Conservation (phyloP, 2,797 vertebrate species). For the Lagorchestes hirsutus region DNA sequence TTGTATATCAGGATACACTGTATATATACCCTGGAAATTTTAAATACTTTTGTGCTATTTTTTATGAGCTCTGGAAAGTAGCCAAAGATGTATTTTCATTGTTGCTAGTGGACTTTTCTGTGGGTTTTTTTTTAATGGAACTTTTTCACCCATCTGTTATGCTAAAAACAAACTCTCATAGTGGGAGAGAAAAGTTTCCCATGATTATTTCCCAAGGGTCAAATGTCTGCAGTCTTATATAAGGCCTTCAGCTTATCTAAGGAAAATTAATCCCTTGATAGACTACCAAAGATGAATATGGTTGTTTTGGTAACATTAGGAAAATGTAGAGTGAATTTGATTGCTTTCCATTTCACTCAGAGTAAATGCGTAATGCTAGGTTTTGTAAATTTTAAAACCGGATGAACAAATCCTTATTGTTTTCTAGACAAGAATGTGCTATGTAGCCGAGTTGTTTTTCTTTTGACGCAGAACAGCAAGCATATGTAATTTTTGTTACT, state of each 20-base stretch:
- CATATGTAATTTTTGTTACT: background rate
- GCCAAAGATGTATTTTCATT: slow-evolving; percentile 13
- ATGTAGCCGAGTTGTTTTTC: slow-evolving; percentile 11
- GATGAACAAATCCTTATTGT: slow-evolving; percentile 44
- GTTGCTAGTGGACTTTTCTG: slow-evolving; percentile 44
- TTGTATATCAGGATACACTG: background rate
- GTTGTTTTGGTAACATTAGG: slow-evolving; percentile 46
- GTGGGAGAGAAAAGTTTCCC: slow-evolving; percentile 78
- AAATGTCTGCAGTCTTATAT: slow-evolving; percentile 66
- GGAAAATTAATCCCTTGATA: slow-evolving; percentile 70
- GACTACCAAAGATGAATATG: background rate
- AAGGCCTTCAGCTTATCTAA: slow-evolving; percentile 53
- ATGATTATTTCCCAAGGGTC: slow-evolving; percentile 62
- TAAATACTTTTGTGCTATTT: slow-evolving; percentile 35
- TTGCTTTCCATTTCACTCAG: slow-evolving; percentile 27
- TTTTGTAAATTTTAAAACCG: slow-evolving; percentile 53
- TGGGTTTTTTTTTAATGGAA: slow-evolving; percentile 48
- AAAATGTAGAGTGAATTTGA: slow-evolving; percentile 40
- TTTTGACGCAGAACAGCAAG: background rate
- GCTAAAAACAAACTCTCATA: slow-evolving; percentile 70
- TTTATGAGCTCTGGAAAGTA: slow-evolving; percentile 50
- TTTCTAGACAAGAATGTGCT: background rate
- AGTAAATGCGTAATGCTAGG: slow-evolving; percentile 41
- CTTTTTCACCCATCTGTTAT: slow-evolving; percentile 65
- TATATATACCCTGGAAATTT: background rate